phyloP scores from a whole-genome alignment of 2,797 vertebrate species.

The Darevskia nairensis region DNA sequence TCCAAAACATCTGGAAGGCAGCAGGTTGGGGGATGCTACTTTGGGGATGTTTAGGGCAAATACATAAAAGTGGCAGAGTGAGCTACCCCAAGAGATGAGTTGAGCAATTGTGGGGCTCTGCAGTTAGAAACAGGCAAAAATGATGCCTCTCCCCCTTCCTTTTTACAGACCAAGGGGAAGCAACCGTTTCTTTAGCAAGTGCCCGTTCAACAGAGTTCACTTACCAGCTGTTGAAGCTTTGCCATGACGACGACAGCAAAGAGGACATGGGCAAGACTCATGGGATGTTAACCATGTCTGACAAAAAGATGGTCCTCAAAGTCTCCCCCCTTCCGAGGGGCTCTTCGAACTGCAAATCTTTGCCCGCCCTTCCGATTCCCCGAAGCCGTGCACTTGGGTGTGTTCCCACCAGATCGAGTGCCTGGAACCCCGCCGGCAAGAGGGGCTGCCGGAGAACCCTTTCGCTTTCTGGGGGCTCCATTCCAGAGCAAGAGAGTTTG shows the following conservation, averaged over 20 bases:
- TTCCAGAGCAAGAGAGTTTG: conserved; percentile 68
- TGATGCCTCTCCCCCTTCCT: neutral
- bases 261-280: conserved; percentile 61
- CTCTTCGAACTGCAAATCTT: conserved; percentile 85
- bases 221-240: conserved; percentile 81
- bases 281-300: conserved; percentile 77
- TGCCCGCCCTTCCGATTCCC: conserved; percentile 68
- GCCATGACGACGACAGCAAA: conserved; percentile 59
- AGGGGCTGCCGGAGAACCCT: conserved; percentile 82
- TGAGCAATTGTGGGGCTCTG: too few relatives aligned
- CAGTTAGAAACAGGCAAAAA: neutral
- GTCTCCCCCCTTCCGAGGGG: conserved; percentile 77
- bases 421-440: conserved; percentile 63
- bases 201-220: conserved; percentile 77
- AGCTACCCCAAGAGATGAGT: neutral
- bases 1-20: too few relatives aligned
- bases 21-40: too few relatives aligned
- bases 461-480: conserved; percentile 84
- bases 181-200: conserved; percentile 77
- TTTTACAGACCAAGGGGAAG: conserved; percentile 81
- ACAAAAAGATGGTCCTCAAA: conserved; percentile 79
- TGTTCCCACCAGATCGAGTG: conserved; percentile 85
- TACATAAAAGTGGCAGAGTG: neutral
- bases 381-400: conserved; percentile 78
- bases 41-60: neutral